Evolutionary conservation across 2,888 invertebrate genomes (phyloP).

Genomic region (Mimas tiliae): DNA sequence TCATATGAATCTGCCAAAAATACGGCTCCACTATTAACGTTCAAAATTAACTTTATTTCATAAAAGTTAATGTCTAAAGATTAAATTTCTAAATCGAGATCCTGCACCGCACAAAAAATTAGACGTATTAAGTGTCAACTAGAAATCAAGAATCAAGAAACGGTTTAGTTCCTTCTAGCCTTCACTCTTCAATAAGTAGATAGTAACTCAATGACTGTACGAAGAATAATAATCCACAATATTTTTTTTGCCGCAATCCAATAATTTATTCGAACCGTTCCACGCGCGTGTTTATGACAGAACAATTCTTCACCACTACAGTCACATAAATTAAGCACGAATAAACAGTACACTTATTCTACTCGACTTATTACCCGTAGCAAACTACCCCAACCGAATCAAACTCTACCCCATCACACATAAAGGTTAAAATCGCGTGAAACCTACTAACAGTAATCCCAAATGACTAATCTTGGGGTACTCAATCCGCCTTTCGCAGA

Average conservation of each 20-base stretch:
- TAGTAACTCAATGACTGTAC: not conserved
- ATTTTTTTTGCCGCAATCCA: not conserved
- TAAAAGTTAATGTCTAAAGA: no score
- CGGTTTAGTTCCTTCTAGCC: no score
- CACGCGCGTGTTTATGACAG: conserved; percentile 42
- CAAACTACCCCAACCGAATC: conserved; percentile 32
- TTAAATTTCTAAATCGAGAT: no score
- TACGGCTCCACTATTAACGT: no score
- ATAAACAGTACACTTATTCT: conserved; percentile 55
- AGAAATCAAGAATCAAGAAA: no score
- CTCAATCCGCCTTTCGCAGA: conserved; percentile 71
- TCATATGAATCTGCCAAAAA: no score
- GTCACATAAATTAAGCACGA: conserved; percentile 59
- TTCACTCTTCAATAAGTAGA: no score
- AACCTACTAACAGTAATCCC: conserved; percentile 54
- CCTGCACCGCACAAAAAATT: no score
- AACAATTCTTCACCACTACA: conserved; percentile 45
- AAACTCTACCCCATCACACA: conserved; percentile 31
- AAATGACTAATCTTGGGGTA: conserved; percentile 75
- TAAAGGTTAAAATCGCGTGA: conserved; percentile 19
- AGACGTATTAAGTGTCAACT: no score
- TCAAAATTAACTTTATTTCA: no score
- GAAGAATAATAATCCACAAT: not conserved
- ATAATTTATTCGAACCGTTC: not conserved
- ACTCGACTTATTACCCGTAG: conserved; percentile 47